These are phyloP conservation scores for Neogale vison DNA, from an alignment of 2,113 vertebrate species.

Conservation along the genomic window DNA sequence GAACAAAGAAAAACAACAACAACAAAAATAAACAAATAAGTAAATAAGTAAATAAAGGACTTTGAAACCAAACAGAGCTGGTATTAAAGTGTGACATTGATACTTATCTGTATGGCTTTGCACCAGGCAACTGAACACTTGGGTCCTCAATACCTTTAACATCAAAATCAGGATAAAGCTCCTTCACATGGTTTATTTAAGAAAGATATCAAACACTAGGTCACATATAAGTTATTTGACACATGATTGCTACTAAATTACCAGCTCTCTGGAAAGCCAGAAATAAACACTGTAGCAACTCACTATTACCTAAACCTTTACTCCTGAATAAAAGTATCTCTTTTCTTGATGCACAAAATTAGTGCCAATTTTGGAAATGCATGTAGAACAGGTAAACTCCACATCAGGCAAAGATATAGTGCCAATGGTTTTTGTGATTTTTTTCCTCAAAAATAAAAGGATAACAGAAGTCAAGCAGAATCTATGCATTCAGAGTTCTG, in stretches of 20 bases:
- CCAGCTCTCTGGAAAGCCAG: neutral
- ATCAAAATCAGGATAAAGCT: neutral
- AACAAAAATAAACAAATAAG: neutral
- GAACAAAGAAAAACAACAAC: neutral
- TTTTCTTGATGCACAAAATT: neutral
- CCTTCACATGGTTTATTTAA: neutral
- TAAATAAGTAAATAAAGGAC: neutral
- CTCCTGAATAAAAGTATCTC: neutral
- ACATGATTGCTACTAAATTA: neutral
- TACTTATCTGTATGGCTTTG: neutral
- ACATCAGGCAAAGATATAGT: neutral
- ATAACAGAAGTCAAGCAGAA: neutral
- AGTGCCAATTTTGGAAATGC: neutral
- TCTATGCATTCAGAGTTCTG: neutral
- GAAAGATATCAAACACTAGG: neutral
- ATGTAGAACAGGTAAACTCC: neutral
- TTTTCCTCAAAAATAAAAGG: neutral
- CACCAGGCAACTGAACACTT: neutral
- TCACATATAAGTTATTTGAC: neutral
- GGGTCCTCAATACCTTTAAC: neutral
- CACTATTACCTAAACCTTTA: neutral
- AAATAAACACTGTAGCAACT: neutral
- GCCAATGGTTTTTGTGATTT: neutral
- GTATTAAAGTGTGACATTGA: neutral
- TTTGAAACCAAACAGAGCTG: neutral